phyloP scores from a whole-genome alignment of 1,140 invertebrate genomes.

The Orius laevigatus region DNA sequence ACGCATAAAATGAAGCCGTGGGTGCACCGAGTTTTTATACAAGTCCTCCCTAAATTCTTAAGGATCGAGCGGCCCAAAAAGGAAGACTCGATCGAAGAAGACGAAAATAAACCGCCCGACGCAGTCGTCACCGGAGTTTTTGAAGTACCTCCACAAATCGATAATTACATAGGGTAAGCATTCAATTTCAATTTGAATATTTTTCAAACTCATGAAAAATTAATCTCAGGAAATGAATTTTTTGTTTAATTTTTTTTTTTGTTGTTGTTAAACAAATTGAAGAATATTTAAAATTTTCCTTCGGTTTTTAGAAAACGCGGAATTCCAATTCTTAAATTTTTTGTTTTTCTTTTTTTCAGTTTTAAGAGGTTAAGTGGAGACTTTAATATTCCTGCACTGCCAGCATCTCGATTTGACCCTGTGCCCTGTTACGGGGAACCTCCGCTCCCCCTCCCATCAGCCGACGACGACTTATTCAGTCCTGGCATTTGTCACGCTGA shows the following conservation, averaged over 20 bases:
- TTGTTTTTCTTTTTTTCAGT: neutral
- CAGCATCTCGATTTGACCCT: conserved; percentile 21
- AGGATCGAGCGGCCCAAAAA: conserved; percentile 70
- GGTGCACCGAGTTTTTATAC: conserved; percentile 77
- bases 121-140: conserved; percentile 48
- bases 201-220: too few relatives aligned
- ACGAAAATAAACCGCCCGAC: conserved; percentile 38
- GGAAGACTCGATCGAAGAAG: conserved; percentile 45
- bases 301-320: too few relatives aligned
- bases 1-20: conserved; percentile 88
- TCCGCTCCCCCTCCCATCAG: conserved; percentile 48
- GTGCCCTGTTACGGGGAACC: conserved; percentile 29
- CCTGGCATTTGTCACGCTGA: conserved; percentile 37
- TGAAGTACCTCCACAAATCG: conserved; percentile 49
- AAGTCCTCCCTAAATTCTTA: conserved; percentile 68
- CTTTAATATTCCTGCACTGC: conserved; percentile 46
- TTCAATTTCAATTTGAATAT: conserved; percentile 26
- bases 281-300: too few relatives aligned
- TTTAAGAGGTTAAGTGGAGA: conserved; percentile 41
- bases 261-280: too few relatives aligned
- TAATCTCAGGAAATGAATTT: too few relatives aligned
- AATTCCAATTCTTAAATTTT: too few relatives aligned
- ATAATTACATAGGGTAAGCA: conserved; percentile 45
- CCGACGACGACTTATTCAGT: conserved; percentile 65
- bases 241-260: too few relatives aligned